These are phyloP conservation scores for Campylomormyrus numenius DNA, from an alignment of 2,113 vertebrate genomes.

Conservation along the genomic window DNA sequence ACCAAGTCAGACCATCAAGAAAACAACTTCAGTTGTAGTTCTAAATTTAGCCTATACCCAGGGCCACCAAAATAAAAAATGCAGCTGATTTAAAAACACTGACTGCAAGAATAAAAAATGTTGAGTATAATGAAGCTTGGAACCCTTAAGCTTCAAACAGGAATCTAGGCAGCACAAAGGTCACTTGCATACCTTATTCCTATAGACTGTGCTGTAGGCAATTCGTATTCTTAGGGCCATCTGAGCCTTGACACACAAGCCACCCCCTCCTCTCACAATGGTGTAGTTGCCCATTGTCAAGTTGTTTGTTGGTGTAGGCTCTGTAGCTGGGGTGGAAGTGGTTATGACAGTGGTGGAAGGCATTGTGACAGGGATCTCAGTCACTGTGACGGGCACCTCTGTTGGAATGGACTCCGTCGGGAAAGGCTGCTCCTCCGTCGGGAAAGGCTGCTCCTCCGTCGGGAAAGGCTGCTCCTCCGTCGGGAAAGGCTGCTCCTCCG, in stretches of 20 bases:
- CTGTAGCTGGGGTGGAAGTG: neutral
- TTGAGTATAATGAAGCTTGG: neutral
- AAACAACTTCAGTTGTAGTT: neutral
- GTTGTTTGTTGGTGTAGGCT: neutral
- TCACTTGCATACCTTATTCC: neutral
- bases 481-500: neutral
- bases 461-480: neutral
- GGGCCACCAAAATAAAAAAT: neutral
- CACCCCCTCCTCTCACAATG: neutral
- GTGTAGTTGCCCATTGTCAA: constrained; percentile 3
- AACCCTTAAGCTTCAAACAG: neutral
- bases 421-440: no score
- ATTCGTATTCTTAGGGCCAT: neutral
- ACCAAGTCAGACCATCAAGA: no score
- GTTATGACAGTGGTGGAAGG: neutral
- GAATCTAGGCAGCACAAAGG: neutral
- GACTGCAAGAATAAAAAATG: no score
- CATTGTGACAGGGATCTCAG: neutral
- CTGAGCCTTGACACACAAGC: constrained; percentile 7
- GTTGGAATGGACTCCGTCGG: neutral
- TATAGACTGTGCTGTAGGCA: neutral
- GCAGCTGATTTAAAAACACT: neutral
- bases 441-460: neutral
- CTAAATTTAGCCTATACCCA: neutral
- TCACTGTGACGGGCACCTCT: neutral